Evolutionary conservation across 1,140 invertebrate species (phyloP).

Genomic region (Vanessa tameamea): DNA sequence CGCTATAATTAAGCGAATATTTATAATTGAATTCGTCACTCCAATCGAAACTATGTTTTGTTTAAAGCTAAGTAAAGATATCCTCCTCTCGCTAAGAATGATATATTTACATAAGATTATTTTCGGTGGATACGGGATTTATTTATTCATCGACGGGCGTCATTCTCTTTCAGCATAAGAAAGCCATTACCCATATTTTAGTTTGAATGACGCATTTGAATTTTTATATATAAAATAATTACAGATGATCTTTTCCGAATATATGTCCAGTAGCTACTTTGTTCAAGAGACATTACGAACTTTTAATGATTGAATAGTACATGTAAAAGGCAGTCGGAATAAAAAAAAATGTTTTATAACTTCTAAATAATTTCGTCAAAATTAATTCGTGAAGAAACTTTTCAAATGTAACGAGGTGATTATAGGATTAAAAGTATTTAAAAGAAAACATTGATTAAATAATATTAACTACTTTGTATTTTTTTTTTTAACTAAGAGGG

Average conservation of each 20-base stretch:
- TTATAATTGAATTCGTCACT: constrained; percentile 75
- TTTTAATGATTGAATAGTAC: no score
- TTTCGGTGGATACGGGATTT: constrained; percentile 61
- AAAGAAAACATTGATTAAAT: no score
- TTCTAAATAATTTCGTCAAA: no score
- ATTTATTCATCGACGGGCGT: constrained; percentile 63
- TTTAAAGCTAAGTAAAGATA: constrained; percentile 64
- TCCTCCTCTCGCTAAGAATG: constrained; percentile 48
- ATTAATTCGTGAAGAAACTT: no score
- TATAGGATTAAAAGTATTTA: no score
- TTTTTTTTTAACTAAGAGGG: no score
- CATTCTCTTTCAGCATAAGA: constrained; percentile 63
- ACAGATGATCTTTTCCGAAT: constrained; percentile 2
- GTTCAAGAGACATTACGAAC: no score
- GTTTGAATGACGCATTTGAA: constrained; percentile 63
- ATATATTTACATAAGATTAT: constrained; percentile 74
- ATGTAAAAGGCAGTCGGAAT: no score
- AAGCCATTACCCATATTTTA: constrained; percentile 68
- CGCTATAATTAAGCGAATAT: constrained; percentile 61
- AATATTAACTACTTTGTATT: no score
- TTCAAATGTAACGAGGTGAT: no score
- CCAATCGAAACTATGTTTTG: constrained; percentile 65
- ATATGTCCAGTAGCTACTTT: not conserved
- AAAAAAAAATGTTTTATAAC: no score
- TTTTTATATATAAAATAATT: constrained; percentile 25